Conservation (phyloP, 2,888 invertebrate genomes). For the Cryptophagus acutangulus region DNA sequence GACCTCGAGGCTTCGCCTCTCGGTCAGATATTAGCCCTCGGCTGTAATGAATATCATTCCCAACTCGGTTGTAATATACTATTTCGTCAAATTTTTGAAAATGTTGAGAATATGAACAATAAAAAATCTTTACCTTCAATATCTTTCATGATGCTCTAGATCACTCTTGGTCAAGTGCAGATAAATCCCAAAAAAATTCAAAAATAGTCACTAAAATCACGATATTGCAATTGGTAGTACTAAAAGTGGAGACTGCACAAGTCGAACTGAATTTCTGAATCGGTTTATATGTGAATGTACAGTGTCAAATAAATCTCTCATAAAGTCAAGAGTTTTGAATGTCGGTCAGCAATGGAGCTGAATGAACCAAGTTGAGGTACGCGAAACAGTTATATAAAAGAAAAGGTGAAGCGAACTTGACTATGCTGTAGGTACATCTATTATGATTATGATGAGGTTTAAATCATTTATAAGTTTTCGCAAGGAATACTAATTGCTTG, state of each 20-base stretch:
- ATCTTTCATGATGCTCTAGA: no score
- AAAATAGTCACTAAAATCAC: no score
- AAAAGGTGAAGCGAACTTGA: slow-evolving; percentile 4
- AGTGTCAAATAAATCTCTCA: slow-evolving; percentile 3
- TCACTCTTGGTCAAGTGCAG: no score
- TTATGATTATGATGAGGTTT: slow-evolving; percentile 1
- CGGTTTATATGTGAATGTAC: slow-evolving; percentile 6
- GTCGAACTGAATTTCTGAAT: not conserved
- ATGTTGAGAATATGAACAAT: not conserved
- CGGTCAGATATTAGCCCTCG: no score
- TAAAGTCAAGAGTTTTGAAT: slow-evolving; percentile 24
- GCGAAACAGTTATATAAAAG: slow-evolving; percentile 36
- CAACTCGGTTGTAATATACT: no score
- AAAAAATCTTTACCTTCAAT: not conserved
- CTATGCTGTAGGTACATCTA: no score
- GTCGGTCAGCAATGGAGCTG: slow-evolving; percentile 36
- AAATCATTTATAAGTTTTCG: not conserved
- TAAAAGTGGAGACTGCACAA: no score
- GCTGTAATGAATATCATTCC: no score
- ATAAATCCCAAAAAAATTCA: no score
- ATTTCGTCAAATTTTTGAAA: slow-evolving; percentile 1
- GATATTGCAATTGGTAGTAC: no score
- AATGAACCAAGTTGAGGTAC: slow-evolving; percentile 34
- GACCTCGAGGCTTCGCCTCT: no score
- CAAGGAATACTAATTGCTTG: no score